phyloP scores from a whole-genome alignment of 2,888 invertebrate genomes.

The Zygaena filipendulae region DNA sequence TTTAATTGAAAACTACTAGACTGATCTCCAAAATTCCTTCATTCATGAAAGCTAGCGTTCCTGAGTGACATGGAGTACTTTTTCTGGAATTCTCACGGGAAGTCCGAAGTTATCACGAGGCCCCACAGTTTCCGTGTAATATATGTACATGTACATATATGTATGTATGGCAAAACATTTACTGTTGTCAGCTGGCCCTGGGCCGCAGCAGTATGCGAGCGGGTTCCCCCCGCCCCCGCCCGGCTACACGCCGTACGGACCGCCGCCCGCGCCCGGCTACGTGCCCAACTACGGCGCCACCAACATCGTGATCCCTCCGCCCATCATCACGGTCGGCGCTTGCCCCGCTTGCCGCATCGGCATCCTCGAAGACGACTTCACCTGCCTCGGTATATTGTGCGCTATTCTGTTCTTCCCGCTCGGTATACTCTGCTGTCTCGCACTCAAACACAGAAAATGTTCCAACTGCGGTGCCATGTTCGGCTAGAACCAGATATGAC shows the following conservation, averaged over 20 bases:
- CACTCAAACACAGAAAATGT: conserved; percentile 85
- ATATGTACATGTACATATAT: too few relatives aligned
- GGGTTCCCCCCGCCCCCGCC: conserved; percentile 66
- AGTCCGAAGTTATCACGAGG: too few relatives aligned
- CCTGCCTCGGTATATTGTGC: conserved; percentile 84
- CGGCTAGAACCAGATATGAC: conserved; percentile 52
- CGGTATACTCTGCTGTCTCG: conserved; percentile 88
- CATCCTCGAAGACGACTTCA: conserved; percentile 87
- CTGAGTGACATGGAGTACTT: too few relatives aligned
- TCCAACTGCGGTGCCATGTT: conserved; percentile 89
- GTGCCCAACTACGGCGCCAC: conserved; percentile 71
- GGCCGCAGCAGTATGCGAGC: too few relatives aligned
- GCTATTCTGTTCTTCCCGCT: conserved; percentile 89
- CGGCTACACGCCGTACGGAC: conserved; percentile 62
- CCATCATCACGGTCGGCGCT: conserved; percentile 85
- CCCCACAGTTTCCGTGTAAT: too few relatives aligned
- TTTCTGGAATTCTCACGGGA: too few relatives aligned
- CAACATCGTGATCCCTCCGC: conserved; percentile 74
- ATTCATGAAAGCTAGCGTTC: too few relatives aligned
- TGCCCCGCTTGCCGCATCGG: conserved; percentile 93
- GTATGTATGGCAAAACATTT: too few relatives aligned
- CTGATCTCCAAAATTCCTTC: too few relatives aligned
- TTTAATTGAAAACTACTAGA: too few relatives aligned
- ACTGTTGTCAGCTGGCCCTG: too few relatives aligned
- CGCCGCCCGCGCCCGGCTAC: conserved; percentile 50